Evolutionary conservation across 2,888 invertebrate genomes (phyloP).

Genomic region (Campaea margaritaria): DNA sequence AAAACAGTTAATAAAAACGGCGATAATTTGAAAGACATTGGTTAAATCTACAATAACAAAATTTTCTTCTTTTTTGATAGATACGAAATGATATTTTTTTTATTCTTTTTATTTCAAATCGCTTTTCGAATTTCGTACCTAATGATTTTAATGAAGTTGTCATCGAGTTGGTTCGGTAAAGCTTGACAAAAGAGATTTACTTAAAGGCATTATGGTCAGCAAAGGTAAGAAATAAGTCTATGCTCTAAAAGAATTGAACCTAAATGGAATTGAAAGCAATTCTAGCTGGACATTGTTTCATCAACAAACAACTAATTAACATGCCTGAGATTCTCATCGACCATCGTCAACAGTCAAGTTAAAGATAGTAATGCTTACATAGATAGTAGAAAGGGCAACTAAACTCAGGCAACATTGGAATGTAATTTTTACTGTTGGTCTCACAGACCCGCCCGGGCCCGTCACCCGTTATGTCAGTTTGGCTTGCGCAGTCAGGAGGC

Average conservation of each 20-base stretch:
- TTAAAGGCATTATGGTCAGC: conserved; percentile 50
- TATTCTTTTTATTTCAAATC: conserved; percentile 64
- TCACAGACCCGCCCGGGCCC: conserved; percentile 49
- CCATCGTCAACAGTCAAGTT: neutral
- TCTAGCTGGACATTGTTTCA: too few species aligned
- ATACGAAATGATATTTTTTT: conserved; percentile 43
- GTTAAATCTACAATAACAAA: conserved; percentile 83
- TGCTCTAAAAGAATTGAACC: neutral
- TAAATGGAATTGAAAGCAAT: neutral
- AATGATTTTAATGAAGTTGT: conserved; percentile 65
- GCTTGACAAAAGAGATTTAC: conserved; percentile 42
- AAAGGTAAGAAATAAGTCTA: conserved; percentile 15
- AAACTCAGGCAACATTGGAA: conserved; percentile 45
- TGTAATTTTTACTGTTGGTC: conserved; percentile 42
- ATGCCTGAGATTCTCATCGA: neutral
- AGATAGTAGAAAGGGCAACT: conserved; percentile 27
- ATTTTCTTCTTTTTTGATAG: conserved; percentile 83
- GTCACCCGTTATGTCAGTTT: conserved; percentile 43
- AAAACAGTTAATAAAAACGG: conserved; percentile 81
- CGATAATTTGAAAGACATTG: conserved; percentile 83
- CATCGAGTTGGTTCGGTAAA: conserved; percentile 73
- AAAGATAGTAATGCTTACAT: neutral
- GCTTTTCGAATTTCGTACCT: conserved; percentile 78
- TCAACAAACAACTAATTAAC: too few species aligned
- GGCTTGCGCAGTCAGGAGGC: conserved; percentile 75